These are phyloP conservation scores for Diplosoma virens DNA, from an alignment of 23 tunicate species.

Conservation along the genomic window DNA sequence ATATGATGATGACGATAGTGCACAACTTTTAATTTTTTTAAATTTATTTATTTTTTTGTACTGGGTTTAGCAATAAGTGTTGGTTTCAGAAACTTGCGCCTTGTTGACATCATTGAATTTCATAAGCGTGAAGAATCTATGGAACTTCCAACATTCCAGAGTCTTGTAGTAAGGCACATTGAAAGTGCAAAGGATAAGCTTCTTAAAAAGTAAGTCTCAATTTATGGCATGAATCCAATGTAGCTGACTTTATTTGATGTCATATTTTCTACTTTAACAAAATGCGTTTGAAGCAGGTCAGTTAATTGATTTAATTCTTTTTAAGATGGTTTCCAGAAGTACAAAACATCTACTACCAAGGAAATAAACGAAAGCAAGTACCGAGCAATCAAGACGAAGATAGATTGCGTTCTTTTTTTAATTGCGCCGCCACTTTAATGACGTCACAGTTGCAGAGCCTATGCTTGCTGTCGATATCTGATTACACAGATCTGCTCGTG, in stretches of 20 bases:
- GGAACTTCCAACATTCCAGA: conserved; percentile 90
- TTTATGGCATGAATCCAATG: no score
- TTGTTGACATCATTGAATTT: conserved; percentile 83
- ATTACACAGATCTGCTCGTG: conserved; percentile 75
- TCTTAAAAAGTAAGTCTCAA: conserved; percentile 66
- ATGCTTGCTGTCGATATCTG: conserved; percentile 64
- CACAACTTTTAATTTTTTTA: no score
- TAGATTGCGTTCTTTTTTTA: conserved; percentile 78
- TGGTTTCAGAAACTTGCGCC: conserved; percentile 48
- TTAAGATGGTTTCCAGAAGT: conserved; percentile 99
- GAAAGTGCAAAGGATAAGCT: conserved; percentile 92
- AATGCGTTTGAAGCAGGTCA: background rate
- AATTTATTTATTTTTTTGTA: no score
- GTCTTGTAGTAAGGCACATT: conserved; percentile 79
- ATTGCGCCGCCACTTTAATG: conserved; percentile 95
- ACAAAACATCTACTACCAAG: conserved; percentile 94
- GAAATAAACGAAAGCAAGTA: conserved; percentile 89
- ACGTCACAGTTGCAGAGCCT: conserved; percentile 90
- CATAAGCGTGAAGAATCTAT: conserved; percentile 72
- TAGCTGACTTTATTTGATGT: background rate
- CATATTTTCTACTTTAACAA: background rate
- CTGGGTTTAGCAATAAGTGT: no score
- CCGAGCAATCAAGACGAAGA: conserved; percentile 81
- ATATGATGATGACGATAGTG: no score
- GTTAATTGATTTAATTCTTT: no score